Evolutionary conservation across 2,113 vertebrate genomes (phyloP).

Genomic region (Phylloscopus whistleri): DNA sequence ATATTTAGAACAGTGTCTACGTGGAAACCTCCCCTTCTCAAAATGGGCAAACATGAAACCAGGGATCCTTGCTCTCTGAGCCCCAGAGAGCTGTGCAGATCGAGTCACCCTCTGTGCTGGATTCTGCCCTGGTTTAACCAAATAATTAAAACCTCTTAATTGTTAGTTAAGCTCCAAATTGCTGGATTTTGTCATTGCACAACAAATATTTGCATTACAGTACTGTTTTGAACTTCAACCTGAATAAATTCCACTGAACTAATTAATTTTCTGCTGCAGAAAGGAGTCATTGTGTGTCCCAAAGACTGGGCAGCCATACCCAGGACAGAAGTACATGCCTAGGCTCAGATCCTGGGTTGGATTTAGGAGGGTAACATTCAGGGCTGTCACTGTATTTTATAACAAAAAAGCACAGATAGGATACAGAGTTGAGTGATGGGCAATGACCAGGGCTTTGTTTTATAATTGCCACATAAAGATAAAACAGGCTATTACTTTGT

Average conservation of each 20-base stretch:
- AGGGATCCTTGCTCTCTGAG: not conserved
- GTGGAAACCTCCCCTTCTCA: conserved; percentile 25
- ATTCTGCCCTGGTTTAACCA: not conserved
- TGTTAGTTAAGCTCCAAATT: conserved; percentile 16
- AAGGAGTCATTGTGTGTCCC: not conserved
- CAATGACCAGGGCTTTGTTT: not conserved
- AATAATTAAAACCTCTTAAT: conserved; percentile 28
- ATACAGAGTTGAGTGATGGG: not conserved
- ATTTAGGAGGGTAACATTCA: not conserved
- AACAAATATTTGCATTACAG: conserved; percentile 13
- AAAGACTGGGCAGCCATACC: not conserved
- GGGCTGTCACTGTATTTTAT: not conserved
- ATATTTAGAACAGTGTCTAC: conserved; percentile 39
- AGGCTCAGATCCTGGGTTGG: not conserved
- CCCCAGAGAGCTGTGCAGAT: not conserved
- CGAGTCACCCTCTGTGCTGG: not conserved
- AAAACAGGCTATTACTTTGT: not conserved
- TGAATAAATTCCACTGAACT: conserved; percentile 10
- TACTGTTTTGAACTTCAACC: not conserved
- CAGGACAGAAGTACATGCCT: not conserved
- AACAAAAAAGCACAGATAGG: not conserved
- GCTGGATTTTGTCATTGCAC: conserved; percentile 20
- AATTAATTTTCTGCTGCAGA: conserved; percentile 25
- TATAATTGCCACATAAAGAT: not conserved
- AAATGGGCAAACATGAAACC: not conserved